Evolutionary conservation across 1,140 invertebrate species (phyloP), one percentile per base, ranked within the genome.

Genomic region (Dendroctonus valens): DNA sequence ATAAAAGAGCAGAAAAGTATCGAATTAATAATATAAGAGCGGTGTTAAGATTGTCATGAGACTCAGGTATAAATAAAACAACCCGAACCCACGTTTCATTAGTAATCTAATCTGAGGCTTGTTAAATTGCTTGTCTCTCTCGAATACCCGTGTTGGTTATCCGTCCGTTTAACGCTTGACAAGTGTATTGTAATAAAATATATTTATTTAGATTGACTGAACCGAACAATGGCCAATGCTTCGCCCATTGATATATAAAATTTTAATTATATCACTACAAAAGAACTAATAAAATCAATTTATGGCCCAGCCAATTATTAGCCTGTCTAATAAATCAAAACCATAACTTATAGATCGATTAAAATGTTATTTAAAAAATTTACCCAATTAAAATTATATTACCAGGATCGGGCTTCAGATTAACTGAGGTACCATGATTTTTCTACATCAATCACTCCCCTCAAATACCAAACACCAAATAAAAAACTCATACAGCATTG

Each of bases 111-210:
- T 55, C 37, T 55, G 39, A 41, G 6, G n/a, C 26, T 41, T 55
- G 39, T 40, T 55, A 55, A 55, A 55, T 41, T 11, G 53, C 53
- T 40, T 55, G 53, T 55, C 12, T 53, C 26, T 53, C 26, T 26
- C 26, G 26, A 7, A 26, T 53, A 37, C 26, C n/a, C 7, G 6
- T 7, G 51, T 37, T 53, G 42, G 42, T 12, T 46, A 46, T 46
- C 48, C 48, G 38, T 55, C 26, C 39, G 39, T 55, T 55, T 55
- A 55, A 55, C 38, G 38, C 39, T 14, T 55, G 53, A 55, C 53
- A 55, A 55, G 53, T 55, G 53, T 41, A 41, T 55, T 55, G 53
- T 55, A 55, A 55, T 55, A 55, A 55, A 55, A 55, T 55, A 55
- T 41, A 55, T 55, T 55, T 55, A 55, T 50, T 50, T 50, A 50